Evolutionary conservation across 2,113 vertebrate species (phyloP), one percentile per base, ranked within the genome.

Genomic region (Trichomycterus rosablanca): DNA sequence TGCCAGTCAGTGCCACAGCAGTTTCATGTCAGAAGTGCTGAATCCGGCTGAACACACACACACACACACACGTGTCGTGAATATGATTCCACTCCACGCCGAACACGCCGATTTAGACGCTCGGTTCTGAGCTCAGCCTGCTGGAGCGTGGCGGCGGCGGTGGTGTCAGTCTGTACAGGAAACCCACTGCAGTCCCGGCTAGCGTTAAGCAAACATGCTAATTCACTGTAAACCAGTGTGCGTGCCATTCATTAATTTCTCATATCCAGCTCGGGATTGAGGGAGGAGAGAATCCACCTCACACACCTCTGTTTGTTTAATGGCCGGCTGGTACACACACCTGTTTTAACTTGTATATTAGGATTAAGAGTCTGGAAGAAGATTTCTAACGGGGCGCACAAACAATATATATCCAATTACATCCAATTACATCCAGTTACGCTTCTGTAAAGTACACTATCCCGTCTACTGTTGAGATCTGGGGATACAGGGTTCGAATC

Each of bases 11-110:
- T 59, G 65, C 61, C 60, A 63, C 15, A 53, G 65, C 58, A 74
- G 86, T 89, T 89, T 90, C 90, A 86, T 93, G 89, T 90, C 73
- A 87, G 92, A 93, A 91, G 84, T 89, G 88, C 87, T 91, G 88
- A n/a, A n/a, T n/a, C n/a, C n/a, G n/a, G n/a, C n/a, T n/a, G n/a
- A n/a, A n/a, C n/a, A n/a, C n/a, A n/a, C n/a, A n/a, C n/a, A n/a
- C n/a, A n/a, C n/a, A n/a, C n/a, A n/a, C n/a, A n/a, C n/a, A n/a
- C n/a, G n/a, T n/a, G n/a, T n/a, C n/a, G n/a, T n/a, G n/a, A n/a
- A n/a, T n/a, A n/a, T n/a, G n/a, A n/a, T n/a, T n/a, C n/a, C n/a
- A n/a, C n/a, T n/a, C n/a, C n/a, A n/a, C n/a, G n/a, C n/a, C n/a
- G n/a, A n/a, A n/a, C n/a, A n/a, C n/a, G n/a, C n/a, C n/a, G n/a